Conservation (phyloP, 2,113 vertebrate species). For the Podarcis raffonei region DNA sequence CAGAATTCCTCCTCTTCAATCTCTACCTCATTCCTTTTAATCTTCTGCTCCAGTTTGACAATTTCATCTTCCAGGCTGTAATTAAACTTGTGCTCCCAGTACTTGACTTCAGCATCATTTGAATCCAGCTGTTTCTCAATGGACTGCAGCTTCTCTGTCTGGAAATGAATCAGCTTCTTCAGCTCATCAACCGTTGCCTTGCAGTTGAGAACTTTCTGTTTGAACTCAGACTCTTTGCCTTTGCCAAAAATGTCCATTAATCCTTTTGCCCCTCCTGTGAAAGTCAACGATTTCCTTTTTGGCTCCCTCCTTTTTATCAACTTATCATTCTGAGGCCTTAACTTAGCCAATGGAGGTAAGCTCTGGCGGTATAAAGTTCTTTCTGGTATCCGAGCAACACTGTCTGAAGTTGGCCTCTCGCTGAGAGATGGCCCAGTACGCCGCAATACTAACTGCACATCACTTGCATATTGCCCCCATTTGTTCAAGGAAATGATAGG, state of each 20-base stretch:
- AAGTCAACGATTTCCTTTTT: conserved; percentile 94
- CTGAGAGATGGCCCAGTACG: conserved; percentile 93
- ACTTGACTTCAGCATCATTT: conserved; percentile 84
- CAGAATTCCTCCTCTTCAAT: conserved; percentile 98
- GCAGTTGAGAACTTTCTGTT: conserved; percentile 82
- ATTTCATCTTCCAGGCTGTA: conserved; percentile 86
- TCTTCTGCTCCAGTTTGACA: conserved; percentile 87
- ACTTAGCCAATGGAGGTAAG: conserved; percentile 91
- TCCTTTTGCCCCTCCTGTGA: conserved; percentile 91
- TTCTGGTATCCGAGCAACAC: conserved; percentile 86
- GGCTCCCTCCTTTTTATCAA: conserved; percentile 90
- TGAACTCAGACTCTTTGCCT: conserved; percentile 81
- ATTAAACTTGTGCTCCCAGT: conserved; percentile 82
- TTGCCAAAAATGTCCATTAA: conserved; percentile 92
- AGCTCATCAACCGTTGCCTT: conserved; percentile 84
- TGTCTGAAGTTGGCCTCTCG: conserved; percentile 90
- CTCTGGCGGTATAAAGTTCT: conserved; percentile 93
- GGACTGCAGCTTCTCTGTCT: conserved; percentile 88
- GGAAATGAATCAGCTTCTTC: conserved; percentile 86
- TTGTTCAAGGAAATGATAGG: conserved; percentile 95
- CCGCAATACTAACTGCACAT: conserved; percentile 93
- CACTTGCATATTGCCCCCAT: conserved; percentile 97
- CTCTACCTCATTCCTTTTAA: conserved; percentile 92
- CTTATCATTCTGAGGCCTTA: conserved; percentile 85
- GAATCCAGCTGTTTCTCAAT: conserved; percentile 87